A percentile compares a stretch with the other conserved stretches of the same genome.
phyloP scores from a whole-genome alignment of 1,140 invertebrate genomes.

The Camponotus floridanus region DNA sequence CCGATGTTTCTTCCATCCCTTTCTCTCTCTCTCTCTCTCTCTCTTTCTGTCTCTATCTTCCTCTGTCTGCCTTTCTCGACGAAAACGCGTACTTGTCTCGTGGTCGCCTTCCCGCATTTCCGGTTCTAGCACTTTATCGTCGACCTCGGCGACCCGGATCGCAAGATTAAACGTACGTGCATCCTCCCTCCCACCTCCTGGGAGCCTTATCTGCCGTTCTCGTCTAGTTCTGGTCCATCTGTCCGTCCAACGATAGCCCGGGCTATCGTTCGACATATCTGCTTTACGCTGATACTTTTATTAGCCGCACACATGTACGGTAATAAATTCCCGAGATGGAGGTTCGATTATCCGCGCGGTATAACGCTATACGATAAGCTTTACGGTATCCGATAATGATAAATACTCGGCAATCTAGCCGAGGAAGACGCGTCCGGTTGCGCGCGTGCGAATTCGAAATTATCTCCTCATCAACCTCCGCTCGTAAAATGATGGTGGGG shows the following conservation, averaged over 20 bases:
- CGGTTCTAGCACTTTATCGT: slow-evolving; percentile 62
- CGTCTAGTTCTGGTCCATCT: neutral
- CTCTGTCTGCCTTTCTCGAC: neutral
- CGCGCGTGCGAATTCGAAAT: slow-evolving; percentile 54
- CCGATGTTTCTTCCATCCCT: slow-evolving; percentile 60
- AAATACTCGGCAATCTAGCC: neutral
- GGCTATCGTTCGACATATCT: slow-evolving; percentile 64
- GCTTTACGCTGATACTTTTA: slow-evolving; percentile 23
- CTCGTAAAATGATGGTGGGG: slow-evolving; percentile 36
- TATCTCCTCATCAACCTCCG: slow-evolving; percentile 35
- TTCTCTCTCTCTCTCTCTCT: neutral
- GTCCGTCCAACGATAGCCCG: neutral
- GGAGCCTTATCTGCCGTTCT: slow-evolving; percentile 22
- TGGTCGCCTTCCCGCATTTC: slow-evolving; percentile 60
- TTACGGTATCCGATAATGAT: slow-evolving; percentile 47
- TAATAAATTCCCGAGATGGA: slow-evolving; percentile 58
- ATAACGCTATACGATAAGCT: slow-evolving; percentile 34
- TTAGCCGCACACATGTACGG: neutral
- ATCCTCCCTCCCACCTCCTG: neutral
- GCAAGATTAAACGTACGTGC: slow-evolving; percentile 64
- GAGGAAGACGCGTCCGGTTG: slow-evolving; percentile 17
- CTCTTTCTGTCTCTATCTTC: neutral
- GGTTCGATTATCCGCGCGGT: slow-evolving; percentile 57
- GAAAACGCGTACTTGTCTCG: slow-evolving; percentile 46
- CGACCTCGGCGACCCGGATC: slow-evolving; percentile 66